Evolutionary conservation across 2,113 vertebrate genomes (phyloP), one percentile per base, ranked within the genome.

Genomic region (Labeo catla): DNA sequence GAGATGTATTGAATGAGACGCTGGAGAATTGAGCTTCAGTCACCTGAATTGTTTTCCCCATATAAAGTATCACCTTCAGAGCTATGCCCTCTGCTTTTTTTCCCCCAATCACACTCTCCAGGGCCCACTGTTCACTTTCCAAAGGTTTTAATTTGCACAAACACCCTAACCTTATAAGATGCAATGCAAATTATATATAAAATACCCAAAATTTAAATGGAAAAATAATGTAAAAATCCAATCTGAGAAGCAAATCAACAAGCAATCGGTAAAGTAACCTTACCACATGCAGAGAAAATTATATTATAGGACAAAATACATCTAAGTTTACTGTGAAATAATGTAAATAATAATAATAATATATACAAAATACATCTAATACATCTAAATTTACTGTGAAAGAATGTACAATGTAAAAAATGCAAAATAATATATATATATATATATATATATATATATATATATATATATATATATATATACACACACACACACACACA

Each of bases 1-100:
- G 54, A 85, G 85, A 93, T 92, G 89, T 92, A 94, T 92, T 92
- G 89, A 93, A 94, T 89, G 90, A 92, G 91, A 88, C 91, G 80
- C 89, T 28, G 73, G 90, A 91, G 92, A 91, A 90, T 90, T 89
- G 84, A 87, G 45, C 61, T 84, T 81, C 80, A 87, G 89, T 90
- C 76, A 86, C 70, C 76, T 72, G 84, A 87, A 86, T 89, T 87
- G 61, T 87, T 90, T 90, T 89, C 88, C 89, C 72, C 83, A 89
- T 87, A 87, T 87, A 87, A 89, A 87, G 85, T 45, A 84, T 82
- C 83, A 84, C 85, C 82, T 82, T 87, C 63, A 85, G n/a, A 77
- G 81, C 34, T 34, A 21, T 15, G 77, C 66, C 85, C 76, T 85
- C 73, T 61, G 68, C 52, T n/a, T 54, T 68, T 52, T 16, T 21